Conservation (phyloP, 2,113 vertebrate genomes). For the Rhabdomys dilectus region DNA sequence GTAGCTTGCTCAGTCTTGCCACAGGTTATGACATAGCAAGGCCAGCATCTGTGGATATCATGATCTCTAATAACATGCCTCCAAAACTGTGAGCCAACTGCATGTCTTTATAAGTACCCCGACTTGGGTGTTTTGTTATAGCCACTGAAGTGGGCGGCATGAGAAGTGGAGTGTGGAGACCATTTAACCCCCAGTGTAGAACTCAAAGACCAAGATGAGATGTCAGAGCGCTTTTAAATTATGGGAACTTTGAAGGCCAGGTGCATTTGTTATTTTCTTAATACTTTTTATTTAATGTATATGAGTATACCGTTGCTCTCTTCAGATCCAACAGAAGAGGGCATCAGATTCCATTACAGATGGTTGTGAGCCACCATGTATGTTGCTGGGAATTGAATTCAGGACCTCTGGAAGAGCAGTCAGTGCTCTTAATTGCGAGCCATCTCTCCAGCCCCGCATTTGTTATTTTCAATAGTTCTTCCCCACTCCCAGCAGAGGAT, state of each 20-base stretch:
- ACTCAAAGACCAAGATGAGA: background rate
- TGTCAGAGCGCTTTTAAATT: background rate
- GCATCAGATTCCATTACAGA: no score
- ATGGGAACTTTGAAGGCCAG: background rate
- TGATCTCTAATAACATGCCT: no score
- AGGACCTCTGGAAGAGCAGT: no score
- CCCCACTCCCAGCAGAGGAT: background rate
- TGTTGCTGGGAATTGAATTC: no score
- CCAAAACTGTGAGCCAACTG: background rate
- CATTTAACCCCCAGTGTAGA: accelerated
- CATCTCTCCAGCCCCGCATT: no score
- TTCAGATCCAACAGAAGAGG: no score
- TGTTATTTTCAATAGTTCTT: background rate
- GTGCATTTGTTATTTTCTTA: background rate
- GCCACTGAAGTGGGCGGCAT: background rate
- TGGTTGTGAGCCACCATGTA: no score
- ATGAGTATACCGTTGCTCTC: no score
- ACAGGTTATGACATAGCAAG: background rate
- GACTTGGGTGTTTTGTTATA: background rate
- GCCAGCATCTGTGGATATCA: background rate
- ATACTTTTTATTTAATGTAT: no score
- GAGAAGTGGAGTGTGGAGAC: background rate
- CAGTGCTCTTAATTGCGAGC: no score
- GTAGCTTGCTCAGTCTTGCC: background rate
- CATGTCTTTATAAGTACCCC: background rate